Percentiles rank a stretch among this genome's conserved stretches.
Conservation (phyloP, 2,797 vertebrate genomes). For the Peromyscus aztecus region DNA sequence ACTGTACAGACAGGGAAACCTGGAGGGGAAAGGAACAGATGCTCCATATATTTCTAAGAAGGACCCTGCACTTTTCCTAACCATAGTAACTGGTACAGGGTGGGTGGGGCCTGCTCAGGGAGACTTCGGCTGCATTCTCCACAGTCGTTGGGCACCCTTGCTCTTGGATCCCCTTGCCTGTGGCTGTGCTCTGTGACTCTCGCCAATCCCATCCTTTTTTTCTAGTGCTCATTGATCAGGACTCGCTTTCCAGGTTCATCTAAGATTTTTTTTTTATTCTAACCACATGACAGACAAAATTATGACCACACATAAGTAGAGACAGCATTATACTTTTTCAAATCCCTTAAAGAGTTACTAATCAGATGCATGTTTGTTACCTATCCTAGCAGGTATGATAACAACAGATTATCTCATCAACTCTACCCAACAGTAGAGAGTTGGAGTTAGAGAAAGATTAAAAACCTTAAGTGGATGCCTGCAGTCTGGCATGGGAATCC, state of each 20-base stretch:
- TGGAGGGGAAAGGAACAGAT: neutral
- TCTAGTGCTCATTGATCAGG: neutral
- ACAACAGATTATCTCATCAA: neutral
- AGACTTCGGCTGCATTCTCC: neutral
- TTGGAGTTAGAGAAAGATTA: neutral
- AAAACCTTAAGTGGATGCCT: neutral
- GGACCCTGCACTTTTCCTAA: neutral
- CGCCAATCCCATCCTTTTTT: neutral
- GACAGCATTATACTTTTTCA: neutral
- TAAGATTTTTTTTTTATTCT: conserved; percentile 1
- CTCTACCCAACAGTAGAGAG: neutral
- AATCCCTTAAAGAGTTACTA: neutral
- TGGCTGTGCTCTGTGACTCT: neutral
- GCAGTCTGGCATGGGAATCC: neutral
- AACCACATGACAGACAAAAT: neutral
- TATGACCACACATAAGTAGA: neutral
- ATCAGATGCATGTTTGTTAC: neutral
- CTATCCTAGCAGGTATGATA: neutral
- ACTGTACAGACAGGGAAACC: neutral
- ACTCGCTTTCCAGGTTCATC: neutral
- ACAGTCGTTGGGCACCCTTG: neutral
- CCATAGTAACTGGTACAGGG: neutral
- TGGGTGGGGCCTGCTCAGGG: neutral
- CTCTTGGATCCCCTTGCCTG: neutral
- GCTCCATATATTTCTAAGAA: neutral